Percentiles rank a stretch among this genome's conserved stretches.
These are phyloP conservation scores for Pimpla rufipes DNA, from an alignment of 2,888 invertebrate genomes.

Conservation along the genomic window DNA sequence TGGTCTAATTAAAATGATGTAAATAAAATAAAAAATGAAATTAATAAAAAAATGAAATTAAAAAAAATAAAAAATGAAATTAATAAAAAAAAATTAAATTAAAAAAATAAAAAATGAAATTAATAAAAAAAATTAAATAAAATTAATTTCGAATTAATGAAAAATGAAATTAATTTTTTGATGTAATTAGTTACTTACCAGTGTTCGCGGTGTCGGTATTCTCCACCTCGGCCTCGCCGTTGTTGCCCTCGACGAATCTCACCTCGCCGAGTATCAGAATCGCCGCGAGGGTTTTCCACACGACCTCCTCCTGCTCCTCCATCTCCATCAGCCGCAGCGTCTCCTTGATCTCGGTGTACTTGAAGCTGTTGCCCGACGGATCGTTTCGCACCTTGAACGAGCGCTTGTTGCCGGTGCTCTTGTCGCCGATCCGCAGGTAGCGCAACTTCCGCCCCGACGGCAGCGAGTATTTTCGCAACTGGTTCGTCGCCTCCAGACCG, in stretches of 20 bases:
- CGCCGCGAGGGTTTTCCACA: slow-evolving; percentile 91
- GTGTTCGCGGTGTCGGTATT: slow-evolving; percentile 90
- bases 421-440: slow-evolving; percentile 89
- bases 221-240: slow-evolving; percentile 90
- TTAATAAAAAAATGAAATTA: too few relatives aligned
- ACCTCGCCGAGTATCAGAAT: slow-evolving; percentile 93
- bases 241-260: slow-evolving; percentile 90
- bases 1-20: too few relatives aligned
- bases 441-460: slow-evolving; percentile 90
- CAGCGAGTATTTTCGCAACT: slow-evolving; percentile 89
- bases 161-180: neutral
- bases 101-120: too few relatives aligned
- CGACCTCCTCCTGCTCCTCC: slow-evolving; percentile 89
- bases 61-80: too few relatives aligned
- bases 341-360: slow-evolving; percentile 89
- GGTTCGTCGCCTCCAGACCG: slow-evolving; percentile 90
- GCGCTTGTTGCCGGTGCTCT: slow-evolving; percentile 86
- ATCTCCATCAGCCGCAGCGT: slow-evolving; percentile 90
- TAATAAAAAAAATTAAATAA: too few relatives aligned
- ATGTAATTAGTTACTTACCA: slow-evolving; percentile 78
- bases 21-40: too few relatives aligned
- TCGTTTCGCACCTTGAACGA: slow-evolving; percentile 89
- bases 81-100: too few relatives aligned
- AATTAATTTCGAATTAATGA: too few relatives aligned
- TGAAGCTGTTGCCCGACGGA: slow-evolving; percentile 88